phyloP scores from a whole-genome alignment of 2,888 invertebrate species.

The Phorcus lineatus region DNA sequence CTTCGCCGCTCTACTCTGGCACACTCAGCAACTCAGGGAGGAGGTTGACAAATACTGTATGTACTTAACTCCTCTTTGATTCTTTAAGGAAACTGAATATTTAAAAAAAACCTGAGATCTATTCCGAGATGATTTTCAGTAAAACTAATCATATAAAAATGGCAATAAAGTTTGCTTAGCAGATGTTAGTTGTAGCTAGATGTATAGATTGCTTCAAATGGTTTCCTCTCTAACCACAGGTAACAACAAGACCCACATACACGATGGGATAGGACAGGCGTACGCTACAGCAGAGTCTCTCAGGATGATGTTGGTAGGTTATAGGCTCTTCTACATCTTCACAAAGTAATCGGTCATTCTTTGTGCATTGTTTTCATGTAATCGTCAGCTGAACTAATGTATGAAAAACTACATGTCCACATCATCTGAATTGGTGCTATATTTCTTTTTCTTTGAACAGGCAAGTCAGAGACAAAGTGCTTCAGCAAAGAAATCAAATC shows the following conservation, averaged over 20 bases:
- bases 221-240: not conserved
- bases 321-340: too few relatives aligned
- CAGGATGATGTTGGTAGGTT: slow-evolving; percentile 60
- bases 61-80: slow-evolving; percentile 21
- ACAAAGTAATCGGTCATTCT: too few relatives aligned
- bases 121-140: too few relatives aligned
- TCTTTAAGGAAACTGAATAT: too few relatives aligned
- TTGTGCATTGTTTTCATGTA: not conserved
- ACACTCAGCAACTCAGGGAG: slow-evolving; percentile 72
- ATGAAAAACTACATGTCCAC: too few relatives aligned
- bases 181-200: too few relatives aligned
- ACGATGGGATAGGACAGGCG: slow-evolving; percentile 68
- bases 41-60: slow-evolving; percentile 70
- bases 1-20: slow-evolving; percentile 73
- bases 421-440: not conserved
- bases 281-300: slow-evolving; percentile 67
- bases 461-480: slow-evolving; percentile 63
- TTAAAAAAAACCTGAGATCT: too few relatives aligned
- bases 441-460: slow-evolving; percentile 34
- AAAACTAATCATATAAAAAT: too few relatives aligned
- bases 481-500: slow-evolving; percentile 49
- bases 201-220: too few relatives aligned
- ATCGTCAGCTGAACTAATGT: slow-evolving; percentile 28
- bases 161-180: too few relatives aligned
- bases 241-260: slow-evolving; percentile 39